These are phyloP conservation scores for Onthophagus sagittarius DNA, from an alignment of 2,888 invertebrate species.

Conservation along the genomic window DNA sequence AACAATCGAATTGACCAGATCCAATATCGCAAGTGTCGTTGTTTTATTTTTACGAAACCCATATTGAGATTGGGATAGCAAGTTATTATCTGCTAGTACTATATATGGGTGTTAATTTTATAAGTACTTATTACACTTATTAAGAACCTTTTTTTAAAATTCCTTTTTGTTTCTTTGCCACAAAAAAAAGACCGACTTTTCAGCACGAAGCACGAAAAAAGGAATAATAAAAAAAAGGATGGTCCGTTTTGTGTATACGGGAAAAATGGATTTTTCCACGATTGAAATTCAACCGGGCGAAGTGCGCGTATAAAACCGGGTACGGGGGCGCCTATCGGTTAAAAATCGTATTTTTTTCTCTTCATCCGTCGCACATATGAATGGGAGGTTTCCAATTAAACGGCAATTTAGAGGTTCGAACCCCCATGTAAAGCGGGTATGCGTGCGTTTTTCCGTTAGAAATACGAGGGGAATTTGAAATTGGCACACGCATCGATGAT, in stretches of 20 bases:
- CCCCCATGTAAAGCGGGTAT: slow-evolving; percentile 18
- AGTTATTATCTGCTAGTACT: too few species aligned
- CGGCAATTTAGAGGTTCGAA: slow-evolving; percentile 44
- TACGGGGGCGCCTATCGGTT: slow-evolving; percentile 1
- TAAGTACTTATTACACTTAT: too few species aligned
- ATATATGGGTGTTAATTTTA: too few species aligned
- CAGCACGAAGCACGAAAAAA: slow-evolving; percentile 16
- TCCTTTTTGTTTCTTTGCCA: slow-evolving; percentile 33
- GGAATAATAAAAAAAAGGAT: slow-evolving; percentile 36
- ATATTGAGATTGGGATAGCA: too few species aligned
- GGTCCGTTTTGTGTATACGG: slow-evolving; percentile 36
- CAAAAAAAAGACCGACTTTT: neutral
- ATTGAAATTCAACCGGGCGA: slow-evolving; percentile 45
- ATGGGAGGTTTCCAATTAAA: slow-evolving; percentile 52
- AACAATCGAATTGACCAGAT: too few species aligned
- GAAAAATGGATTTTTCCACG: slow-evolving; percentile 38
- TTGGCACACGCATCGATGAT: slow-evolving; percentile 7
- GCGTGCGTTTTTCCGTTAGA: slow-evolving; percentile 8
- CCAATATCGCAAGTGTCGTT: too few species aligned
- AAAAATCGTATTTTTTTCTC: slow-evolving; percentile 43
- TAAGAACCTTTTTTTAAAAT: too few species aligned
- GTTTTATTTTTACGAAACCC: too few species aligned
- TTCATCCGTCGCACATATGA: slow-evolving; percentile 47
- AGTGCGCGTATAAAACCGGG: slow-evolving; percentile 40
- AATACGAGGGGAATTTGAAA: neutral